A percentile compares a stretch with the other conserved stretches of the same genome.
phyloP scores from a whole-genome alignment of 2,113 vertebrate species.

The Natator depressus region DNA sequence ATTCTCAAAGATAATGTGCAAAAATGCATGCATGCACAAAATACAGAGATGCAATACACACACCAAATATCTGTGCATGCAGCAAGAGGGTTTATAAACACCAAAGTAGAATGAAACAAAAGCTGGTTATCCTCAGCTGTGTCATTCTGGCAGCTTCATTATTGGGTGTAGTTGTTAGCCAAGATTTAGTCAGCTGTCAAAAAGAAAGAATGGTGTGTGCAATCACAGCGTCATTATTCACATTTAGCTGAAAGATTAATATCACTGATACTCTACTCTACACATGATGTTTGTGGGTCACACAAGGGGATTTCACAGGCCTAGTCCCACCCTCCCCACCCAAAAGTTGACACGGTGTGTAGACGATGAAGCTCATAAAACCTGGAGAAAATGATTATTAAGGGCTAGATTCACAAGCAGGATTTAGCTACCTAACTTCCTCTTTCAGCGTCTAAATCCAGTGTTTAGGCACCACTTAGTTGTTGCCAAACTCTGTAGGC shows the following conservation, averaged over 20 bases:
- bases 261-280: not conserved
- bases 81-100: not conserved
- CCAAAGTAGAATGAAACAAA: not conserved
- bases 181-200: constrained; percentile 56
- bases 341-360: not conserved
- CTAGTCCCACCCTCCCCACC: not conserved
- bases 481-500: not conserved
- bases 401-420: not conserved
- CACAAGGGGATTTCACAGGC: not conserved
- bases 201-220: constrained; percentile 38
- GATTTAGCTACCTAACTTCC: not conserved
- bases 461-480: not conserved
- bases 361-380: not conserved
- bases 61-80: constrained; percentile 2
- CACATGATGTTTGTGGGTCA: constrained; percentile 34
- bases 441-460: not conserved
- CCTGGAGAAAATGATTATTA: not conserved
- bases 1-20: not conserved
- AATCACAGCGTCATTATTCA: constrained; percentile 40
- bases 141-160: not conserved
- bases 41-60: not conserved
- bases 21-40: not conserved
- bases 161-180: not conserved
- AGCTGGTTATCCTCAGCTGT: not conserved
- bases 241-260: constrained; percentile 31